Evolutionary conservation across 2,797 vertebrate genomes (phyloP).

Genomic region (Pseudopleuronectes americanus): DNA sequence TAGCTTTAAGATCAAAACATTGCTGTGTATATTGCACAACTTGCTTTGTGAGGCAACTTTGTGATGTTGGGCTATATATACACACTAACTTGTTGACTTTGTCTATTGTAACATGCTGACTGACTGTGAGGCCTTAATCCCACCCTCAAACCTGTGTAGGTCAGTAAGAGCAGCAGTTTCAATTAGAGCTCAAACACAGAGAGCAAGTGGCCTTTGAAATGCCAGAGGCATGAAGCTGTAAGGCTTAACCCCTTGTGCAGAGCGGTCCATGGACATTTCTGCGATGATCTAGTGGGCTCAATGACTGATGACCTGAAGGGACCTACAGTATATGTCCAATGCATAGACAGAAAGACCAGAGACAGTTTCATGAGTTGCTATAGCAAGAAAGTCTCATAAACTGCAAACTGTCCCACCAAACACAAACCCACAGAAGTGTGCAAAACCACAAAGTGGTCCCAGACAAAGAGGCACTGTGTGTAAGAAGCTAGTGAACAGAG

Average conservation of each 20-base stretch:
- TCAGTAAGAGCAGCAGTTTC: constrained; percentile 18
- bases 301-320: constrained; percentile 8
- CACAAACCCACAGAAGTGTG: constrained; percentile 47
- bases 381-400: background rate
- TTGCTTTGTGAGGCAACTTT: background rate
- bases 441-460: constrained; percentile 43
- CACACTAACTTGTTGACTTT: constrained; percentile 17
- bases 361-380: background rate
- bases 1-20: too few relatives aligned
- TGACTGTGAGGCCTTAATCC: constrained; percentile 14
- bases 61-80: constrained; percentile 20
- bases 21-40: background rate
- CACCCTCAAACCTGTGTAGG: constrained; percentile 20
- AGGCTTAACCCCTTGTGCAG: constrained; percentile 39
- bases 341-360: constrained; percentile 1
- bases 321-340: background rate
- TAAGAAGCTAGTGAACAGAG: constrained; percentile 30
- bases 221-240: constrained; percentile 27
- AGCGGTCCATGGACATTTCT: constrained; percentile 9
- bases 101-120: constrained; percentile 14
- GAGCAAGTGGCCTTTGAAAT: constrained; percentile 55
- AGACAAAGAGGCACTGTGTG: constrained; percentile 68
- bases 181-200: constrained; percentile 26
- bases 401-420: constrained; percentile 26
- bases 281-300: constrained; percentile 23